A percentile compares a stretch with the other conserved stretches of the same genome.
phyloP scores from a whole-genome alignment of 1,140 invertebrate genomes.

The Brachionus paranguensis region DNA sequence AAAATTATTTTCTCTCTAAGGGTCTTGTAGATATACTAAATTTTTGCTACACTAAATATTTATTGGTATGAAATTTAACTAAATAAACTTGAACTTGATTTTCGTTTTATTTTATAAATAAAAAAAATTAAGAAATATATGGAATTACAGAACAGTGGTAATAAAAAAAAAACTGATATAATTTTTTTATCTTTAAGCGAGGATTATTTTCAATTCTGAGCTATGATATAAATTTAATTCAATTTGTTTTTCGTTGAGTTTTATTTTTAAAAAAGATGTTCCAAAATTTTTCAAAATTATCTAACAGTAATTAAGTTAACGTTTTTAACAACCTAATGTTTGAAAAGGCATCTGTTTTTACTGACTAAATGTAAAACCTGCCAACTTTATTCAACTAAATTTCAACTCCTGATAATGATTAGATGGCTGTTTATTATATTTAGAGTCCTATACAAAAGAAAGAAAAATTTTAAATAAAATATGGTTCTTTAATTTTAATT shows the following conservation, averaged over 20 bases:
- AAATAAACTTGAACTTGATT: background rate
- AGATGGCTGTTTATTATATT: too few relatives aligned
- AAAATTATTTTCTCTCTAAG: background rate
- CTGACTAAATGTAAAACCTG: background rate
- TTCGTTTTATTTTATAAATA: background rate
- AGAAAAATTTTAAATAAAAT: too few relatives aligned
- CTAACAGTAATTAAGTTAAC: background rate
- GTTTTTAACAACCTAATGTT: background rate
- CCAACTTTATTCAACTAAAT: too few relatives aligned
- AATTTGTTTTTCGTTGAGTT: background rate
- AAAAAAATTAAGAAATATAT: background rate
- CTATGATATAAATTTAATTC: background rate
- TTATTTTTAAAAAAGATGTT: background rate
- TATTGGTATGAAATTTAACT: background rate
- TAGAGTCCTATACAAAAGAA: too few relatives aligned
- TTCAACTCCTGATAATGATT: too few relatives aligned
- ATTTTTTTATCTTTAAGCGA: background rate
- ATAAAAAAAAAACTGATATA: background rate
- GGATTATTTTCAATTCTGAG: background rate
- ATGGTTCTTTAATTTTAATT: too few relatives aligned
- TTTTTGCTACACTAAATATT: background rate
- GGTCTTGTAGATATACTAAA: background rate
- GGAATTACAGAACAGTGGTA: too few relatives aligned
- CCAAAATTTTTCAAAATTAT: background rate
- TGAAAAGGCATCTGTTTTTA: background rate